These are phyloP conservation scores for Otocyon megalotis DNA, from an alignment of 2,113 vertebrate species.

Conservation along the genomic window DNA sequence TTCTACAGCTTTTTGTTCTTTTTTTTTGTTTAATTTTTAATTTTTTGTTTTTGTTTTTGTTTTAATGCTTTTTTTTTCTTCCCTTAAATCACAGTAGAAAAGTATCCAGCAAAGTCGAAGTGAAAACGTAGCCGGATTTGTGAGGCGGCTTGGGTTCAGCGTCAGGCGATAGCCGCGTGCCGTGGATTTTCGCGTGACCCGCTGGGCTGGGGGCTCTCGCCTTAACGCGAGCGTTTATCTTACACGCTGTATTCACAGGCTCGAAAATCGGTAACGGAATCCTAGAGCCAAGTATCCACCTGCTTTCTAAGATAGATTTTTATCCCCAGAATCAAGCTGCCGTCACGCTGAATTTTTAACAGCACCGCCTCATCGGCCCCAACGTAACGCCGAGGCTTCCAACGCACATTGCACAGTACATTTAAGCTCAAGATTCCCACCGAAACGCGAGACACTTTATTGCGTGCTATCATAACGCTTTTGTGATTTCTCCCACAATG, in stretches of 20 bases:
- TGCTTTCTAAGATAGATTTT: not conserved
- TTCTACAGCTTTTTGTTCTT: not conserved
- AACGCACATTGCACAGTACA: not conserved
- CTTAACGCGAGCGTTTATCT: not conserved
- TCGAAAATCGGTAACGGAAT: not conserved
- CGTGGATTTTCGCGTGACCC: fast-evolving
- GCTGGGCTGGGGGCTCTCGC: fast-evolving
- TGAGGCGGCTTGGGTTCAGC: too few species aligned
- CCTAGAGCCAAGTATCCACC: not conserved
- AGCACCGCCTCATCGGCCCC: constrained; percentile 44
- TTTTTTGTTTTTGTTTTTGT: not conserved
- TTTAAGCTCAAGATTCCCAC: constrained; percentile 60
- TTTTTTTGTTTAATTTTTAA: too few species aligned
- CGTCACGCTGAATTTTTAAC: constrained; percentile 71
- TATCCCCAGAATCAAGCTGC: constrained; percentile 37
- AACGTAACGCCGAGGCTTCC: constrained; percentile 41
- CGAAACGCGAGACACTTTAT: not conserved
- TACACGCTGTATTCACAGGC: fast-evolving
- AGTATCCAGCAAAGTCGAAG: not conserved
- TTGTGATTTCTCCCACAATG: not conserved
- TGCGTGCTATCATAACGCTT: not conserved
- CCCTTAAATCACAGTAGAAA: too few species aligned
- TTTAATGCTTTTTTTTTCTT: not conserved
- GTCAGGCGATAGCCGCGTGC: fast-evolving
- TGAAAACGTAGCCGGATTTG: not conserved